A percentile compares a stretch with the other conserved stretches of the same genome.
These are phyloP conservation scores for Tor tambroides DNA, from an alignment of 2,113 vertebrate genomes.

Conservation along the genomic window DNA sequence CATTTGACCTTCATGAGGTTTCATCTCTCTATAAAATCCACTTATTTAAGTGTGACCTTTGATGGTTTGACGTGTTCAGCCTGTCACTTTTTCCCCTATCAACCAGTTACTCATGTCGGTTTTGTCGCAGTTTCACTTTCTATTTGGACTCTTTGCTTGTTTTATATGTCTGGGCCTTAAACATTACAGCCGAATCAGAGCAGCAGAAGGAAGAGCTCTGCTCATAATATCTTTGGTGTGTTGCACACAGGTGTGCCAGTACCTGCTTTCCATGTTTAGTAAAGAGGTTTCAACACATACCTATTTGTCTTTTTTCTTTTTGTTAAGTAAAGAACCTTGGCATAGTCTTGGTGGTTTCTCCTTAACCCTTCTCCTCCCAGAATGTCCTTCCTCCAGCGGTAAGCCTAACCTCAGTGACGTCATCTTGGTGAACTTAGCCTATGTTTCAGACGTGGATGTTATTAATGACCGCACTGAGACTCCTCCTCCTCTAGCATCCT, in stretches of 20 bases:
- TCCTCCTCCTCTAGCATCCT: conserved; percentile 96
- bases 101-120: background rate
- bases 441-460: conserved; percentile 97
- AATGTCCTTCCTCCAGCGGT: conserved; percentile 97
- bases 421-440: conserved; percentile 97
- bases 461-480: conserved; percentile 96
- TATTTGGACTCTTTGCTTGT: background rate
- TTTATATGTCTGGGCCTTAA: background rate
- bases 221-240: no score
- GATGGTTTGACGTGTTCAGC: background rate
- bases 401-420: conserved; percentile 97
- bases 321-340: background rate
- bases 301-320: no score
- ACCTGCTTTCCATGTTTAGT: no score
- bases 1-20: no score
- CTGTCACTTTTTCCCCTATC: background rate
- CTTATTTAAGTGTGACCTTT: background rate
- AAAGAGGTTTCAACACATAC: no score
- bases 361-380: conserved; percentile 79
- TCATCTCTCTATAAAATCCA: background rate
- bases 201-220: no score
- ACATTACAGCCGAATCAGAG: no score
- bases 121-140: background rate
- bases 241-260: no score
- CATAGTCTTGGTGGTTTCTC: background rate